These are phyloP conservation scores for Macrostomum lignano DNA, from an alignment of 1,140 invertebrate species.

Conservation along the genomic window DNA sequence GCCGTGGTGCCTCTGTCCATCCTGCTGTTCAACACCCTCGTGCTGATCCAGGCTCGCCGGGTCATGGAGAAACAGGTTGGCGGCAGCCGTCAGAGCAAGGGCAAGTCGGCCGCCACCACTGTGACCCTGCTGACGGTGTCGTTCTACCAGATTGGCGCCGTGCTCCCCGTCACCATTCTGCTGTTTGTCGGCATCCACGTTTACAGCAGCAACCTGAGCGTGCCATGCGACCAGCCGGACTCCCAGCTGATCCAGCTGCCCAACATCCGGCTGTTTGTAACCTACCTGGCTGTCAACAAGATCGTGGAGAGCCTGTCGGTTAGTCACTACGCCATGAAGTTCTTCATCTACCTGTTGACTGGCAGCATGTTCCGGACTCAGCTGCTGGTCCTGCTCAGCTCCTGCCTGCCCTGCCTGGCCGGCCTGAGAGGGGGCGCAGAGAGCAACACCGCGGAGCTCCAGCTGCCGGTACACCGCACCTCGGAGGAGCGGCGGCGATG, in stretches of 20 bases:
- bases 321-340: conserved; percentile 22
- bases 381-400: conserved; percentile 12
- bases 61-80: no score
- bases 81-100: no score
- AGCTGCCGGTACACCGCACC: no score
- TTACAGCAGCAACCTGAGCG: conserved; percentile 9
- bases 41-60: conserved; percentile 14
- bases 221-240: no score
- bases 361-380: conserved; percentile 20
- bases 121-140: conserved; percentile 21
- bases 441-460: no score
- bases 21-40: conserved; percentile 17
- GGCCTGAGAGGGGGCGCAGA: no score
- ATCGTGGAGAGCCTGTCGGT: conserved; percentile 19
- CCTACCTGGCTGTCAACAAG: conserved; percentile 12
- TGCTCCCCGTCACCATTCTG: no score
- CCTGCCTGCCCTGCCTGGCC: no score
- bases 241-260: no score
- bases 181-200: conserved; percentile 16
- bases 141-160: conserved; percentile 23
- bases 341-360: conserved; percentile 21
- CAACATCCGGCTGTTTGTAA: no score
- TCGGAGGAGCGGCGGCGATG: no score
- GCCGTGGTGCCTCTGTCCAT: conserved; percentile 15
- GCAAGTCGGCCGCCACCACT: conserved; percentile 17